These are phyloP conservation scores for Ptychochromis oligacanthus DNA, from an alignment of 2,113 vertebrate species.

Conservation along the genomic window DNA sequence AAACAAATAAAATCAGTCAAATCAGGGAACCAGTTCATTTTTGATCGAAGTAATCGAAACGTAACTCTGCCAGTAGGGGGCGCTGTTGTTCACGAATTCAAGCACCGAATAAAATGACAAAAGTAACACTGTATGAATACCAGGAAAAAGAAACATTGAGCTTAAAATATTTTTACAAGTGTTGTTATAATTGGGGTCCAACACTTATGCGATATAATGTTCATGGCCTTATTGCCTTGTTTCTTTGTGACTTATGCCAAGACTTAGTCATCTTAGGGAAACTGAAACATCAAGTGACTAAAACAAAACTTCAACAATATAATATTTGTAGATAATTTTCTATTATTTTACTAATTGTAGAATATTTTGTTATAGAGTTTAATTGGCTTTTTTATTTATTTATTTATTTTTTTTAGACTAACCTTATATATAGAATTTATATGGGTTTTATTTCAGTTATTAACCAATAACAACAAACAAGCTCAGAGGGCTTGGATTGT, in stretches of 20 bases:
- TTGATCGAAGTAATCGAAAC: neutral
- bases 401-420: too few species aligned
- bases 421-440: neutral
- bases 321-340: neutral
- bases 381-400: too few species aligned
- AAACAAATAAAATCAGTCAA: neutral
- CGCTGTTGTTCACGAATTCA: conserved; percentile 12
- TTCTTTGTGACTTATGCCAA: neutral
- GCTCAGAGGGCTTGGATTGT: too few species aligned
- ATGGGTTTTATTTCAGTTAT: neutral
- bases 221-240: rapidly evolving
- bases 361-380: neutral
- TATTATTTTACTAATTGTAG: neutral
- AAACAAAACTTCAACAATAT: neutral
- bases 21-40: neutral
- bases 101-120: neutral
- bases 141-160: neutral
- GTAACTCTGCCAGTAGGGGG: neutral
- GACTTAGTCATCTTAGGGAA: neutral
- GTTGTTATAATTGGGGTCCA: neutral
- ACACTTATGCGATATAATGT: neutral
- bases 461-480: too few species aligned
- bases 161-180: neutral
- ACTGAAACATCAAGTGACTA: neutral
- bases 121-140: neutral